phyloP scores from a whole-genome alignment of 30 jellyfish, hydroid and myxozoan species.

The Sanderia malayensis region DNA sequence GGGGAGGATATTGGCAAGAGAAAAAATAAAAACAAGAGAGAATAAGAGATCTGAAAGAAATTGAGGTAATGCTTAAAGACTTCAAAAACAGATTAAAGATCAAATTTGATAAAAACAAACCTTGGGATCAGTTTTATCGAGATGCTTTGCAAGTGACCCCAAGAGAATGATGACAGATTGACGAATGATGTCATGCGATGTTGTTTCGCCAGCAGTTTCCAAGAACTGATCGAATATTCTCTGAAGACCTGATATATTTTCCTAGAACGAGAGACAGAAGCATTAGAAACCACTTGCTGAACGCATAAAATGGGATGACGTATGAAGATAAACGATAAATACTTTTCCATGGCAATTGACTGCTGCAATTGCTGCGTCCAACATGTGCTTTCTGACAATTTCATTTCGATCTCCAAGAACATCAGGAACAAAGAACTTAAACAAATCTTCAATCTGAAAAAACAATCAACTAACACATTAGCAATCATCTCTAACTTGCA shows the following conservation, averaged over 20 bases:
- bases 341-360: conserved; percentile 84
- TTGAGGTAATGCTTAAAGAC: too few species aligned
- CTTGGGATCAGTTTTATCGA: conserved; percentile 84
- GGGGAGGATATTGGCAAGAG: too few species aligned
- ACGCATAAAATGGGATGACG: too few species aligned
- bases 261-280: conserved; percentile 37
- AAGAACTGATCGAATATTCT: conserved; percentile 64
- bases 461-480: too few species aligned
- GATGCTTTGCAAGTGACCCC: conserved; percentile 96
- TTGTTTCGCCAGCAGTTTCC: conserved; percentile 80
- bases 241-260: conserved; percentile 49
- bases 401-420: conserved; percentile 91
- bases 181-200: conserved; percentile 90
- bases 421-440: conserved; percentile 76
- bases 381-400: conserved; percentile 78
- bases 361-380: conserved; percentile 78
- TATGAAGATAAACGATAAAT: too few species aligned
- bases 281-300: not conserved
- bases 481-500: too few species aligned
- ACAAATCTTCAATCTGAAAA: conserved; percentile 56
- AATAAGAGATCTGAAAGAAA: too few species aligned
- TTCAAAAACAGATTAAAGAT: too few species aligned
- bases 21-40: too few species aligned
- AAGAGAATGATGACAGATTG: conserved; percentile 86
- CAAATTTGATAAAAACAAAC: too few species aligned